These are phyloP conservation scores for Harpagoxenus sublaevis DNA, from an alignment of 2,888 invertebrate genomes.

Conservation along the genomic window DNA sequence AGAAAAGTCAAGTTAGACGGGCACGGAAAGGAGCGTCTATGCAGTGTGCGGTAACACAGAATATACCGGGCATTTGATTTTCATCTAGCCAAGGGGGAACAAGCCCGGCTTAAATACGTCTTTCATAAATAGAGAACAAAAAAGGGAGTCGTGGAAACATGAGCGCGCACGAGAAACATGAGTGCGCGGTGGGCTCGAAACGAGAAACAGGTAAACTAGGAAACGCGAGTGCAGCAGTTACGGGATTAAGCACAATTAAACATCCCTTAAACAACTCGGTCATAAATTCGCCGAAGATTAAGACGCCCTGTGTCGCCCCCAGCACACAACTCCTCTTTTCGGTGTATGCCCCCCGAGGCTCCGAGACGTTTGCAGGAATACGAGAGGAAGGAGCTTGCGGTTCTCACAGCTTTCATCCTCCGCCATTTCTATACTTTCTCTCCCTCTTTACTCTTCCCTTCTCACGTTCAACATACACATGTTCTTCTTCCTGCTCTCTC, in stretches of 20 bases:
- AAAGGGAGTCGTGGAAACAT: background rate
- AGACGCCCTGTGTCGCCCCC: constrained; percentile 72
- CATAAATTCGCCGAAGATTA: constrained; percentile 82
- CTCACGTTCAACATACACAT: constrained; percentile 18
- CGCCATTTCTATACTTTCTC: constrained; percentile 33
- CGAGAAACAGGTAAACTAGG: constrained; percentile 39
- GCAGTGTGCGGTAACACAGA: constrained; percentile 16
- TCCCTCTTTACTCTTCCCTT: background rate
- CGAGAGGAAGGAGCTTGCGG: constrained; percentile 51
- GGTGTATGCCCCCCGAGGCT: constrained; percentile 58
- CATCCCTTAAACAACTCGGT: constrained; percentile 80
- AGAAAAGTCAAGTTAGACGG: constrained; percentile 28
- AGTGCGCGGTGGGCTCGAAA: constrained; percentile 6
- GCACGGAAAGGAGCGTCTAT: constrained; percentile 1
- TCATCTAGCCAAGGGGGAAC: constrained; percentile 41
- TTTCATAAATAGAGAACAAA: constrained; percentile 21
- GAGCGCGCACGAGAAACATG: constrained; percentile 9
- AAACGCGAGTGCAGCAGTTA: constrained; percentile 75
- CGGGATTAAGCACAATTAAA: constrained; percentile 82
- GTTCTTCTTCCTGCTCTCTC: constrained; percentile 7
- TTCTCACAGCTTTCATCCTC: constrained; percentile 46
- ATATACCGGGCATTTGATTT: constrained; percentile 48
- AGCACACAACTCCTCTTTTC: constrained; percentile 46
- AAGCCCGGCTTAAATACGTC: constrained; percentile 28
- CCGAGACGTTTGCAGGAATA: constrained; percentile 55